phyloP scores from a whole-genome alignment of 2,113 vertebrate species.

The Dissostichus mawsoni region DNA sequence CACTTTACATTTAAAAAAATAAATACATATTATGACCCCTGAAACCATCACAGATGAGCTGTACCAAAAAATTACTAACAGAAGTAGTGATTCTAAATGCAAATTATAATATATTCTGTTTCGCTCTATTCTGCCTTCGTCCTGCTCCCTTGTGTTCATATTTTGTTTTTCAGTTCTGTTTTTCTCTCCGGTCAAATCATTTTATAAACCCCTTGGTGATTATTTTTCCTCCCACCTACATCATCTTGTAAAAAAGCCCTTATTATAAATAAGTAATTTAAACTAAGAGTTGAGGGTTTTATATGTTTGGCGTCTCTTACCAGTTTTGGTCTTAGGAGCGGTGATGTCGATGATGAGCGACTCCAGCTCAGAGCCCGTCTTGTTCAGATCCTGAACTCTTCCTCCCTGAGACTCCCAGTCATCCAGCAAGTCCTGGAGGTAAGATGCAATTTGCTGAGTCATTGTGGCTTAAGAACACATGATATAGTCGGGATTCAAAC shows the following conservation, averaged over 20 bases:
- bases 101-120: too few relatives aligned
- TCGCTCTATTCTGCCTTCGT: not conserved
- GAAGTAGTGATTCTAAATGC: too few relatives aligned
- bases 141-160: not conserved
- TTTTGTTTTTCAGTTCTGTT: not conserved
- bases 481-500: not conserved
- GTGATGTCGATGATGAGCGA: conserved; percentile 92
- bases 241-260: conserved; percentile 7
- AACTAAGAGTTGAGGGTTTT: not conserved
- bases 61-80: too few relatives aligned
- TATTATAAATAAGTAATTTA: conserved; percentile 1
- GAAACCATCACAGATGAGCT: not conserved
- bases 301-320: conserved; percentile 61
- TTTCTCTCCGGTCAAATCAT: conserved; percentile 8
- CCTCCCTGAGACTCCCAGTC: conserved; percentile 89
- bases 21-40: too few relatives aligned
- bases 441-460: not conserved
- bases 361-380: conserved; percentile 91
- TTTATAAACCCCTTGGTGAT: not conserved
- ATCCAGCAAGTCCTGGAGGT: conserved; percentile 85
- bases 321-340: conserved; percentile 87
- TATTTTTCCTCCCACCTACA: not conserved
- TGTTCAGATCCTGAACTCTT: conserved; percentile 89
- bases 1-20: too few relatives aligned
- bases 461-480: not conserved